A percentile compares a stretch with the other conserved stretches of the same genome.
phyloP scores from a whole-genome alignment of 2,888 invertebrate genomes.

The Xylophagus ater region DNA sequence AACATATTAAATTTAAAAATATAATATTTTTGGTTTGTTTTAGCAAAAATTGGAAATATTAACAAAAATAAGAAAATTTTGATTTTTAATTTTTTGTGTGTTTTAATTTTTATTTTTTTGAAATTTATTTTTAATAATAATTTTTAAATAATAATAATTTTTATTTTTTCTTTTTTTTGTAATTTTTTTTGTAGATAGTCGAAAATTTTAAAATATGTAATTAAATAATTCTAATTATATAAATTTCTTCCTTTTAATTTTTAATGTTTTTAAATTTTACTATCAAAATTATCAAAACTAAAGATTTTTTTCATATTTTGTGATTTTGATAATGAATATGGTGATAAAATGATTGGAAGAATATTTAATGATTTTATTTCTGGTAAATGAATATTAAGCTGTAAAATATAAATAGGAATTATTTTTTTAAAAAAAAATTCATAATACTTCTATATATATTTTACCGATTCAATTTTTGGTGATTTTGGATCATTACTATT shows the following conservation, averaged over 20 bases:
- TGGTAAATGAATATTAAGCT: slow-evolving; percentile 32
- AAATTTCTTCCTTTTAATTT: neutral
- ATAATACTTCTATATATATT: neutral
- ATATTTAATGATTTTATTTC: slow-evolving; percentile 30
- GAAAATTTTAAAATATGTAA: neutral
- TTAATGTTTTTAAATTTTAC: slow-evolving; percentile 23
- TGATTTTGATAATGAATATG: slow-evolving; percentile 35
- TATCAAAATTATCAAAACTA: slow-evolving; percentile 33
- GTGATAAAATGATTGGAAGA: slow-evolving; percentile 32
- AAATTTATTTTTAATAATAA: too few relatives aligned
- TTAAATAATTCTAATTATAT: neutral
- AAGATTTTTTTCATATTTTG: slow-evolving; percentile 34
- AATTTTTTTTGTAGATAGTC: neutral
- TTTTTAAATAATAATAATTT: too few relatives aligned
- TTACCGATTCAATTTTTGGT: slow-evolving; percentile 24
- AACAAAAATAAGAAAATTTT: too few relatives aligned
- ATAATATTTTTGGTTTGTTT: too few relatives aligned
- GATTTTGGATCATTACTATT: slow-evolving; percentile 22
- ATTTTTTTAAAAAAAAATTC: neutral
- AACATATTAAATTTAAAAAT: too few relatives aligned
- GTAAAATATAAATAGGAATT: slow-evolving; percentile 12
- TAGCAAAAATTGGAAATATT: too few relatives aligned
- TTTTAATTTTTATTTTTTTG: too few relatives aligned
- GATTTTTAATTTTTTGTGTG: too few relatives aligned
- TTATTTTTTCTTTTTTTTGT: too few relatives aligned